Conservation (phyloP, 1,140 invertebrate genomes). For the Aethina tumida region DNA sequence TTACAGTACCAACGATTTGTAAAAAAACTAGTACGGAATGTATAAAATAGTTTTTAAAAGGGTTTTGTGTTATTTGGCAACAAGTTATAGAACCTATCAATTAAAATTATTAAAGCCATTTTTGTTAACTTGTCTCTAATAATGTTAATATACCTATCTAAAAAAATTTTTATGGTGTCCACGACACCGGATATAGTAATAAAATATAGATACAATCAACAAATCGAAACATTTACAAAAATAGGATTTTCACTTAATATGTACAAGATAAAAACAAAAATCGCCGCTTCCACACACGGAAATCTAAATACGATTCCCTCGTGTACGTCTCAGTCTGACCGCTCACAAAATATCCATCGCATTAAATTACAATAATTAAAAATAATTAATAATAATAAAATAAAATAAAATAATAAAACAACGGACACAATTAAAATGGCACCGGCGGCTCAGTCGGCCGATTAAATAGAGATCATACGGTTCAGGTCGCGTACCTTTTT, state of each 20-base stretch:
- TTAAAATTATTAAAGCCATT: conserved; percentile 36
- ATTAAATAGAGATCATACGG: conserved; percentile 7
- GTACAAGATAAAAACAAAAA: conserved; percentile 11
- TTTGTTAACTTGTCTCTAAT: conserved; percentile 27
- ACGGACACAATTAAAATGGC: background rate
- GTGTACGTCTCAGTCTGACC: too few relatives aligned
- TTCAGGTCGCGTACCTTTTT: conserved; percentile 7
- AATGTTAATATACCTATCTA: conserved; percentile 28
- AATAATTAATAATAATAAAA: too few relatives aligned
- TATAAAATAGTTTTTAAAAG: conserved; percentile 29
- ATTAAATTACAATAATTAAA: too few relatives aligned
- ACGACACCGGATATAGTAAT: conserved; percentile 24
- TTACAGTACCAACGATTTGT: too few relatives aligned
- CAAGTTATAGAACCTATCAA: conserved; percentile 25
- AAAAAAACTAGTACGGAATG: conserved; percentile 34
- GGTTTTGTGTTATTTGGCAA: conserved; percentile 35
- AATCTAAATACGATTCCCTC: background rate
- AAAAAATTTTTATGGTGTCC: too few relatives aligned
- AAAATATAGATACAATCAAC: conserved; percentile 31
- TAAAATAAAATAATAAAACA: background rate
- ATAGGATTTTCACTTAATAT: conserved; percentile 26
- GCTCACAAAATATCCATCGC: too few relatives aligned
- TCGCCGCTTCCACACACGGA: conserved; percentile 12
- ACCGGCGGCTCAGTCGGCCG: conserved; percentile 19
- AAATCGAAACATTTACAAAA: conserved; percentile 32